Evolutionary conservation across 2,113 vertebrate species (phyloP).

Genomic region (Sorex araneus): DNA sequence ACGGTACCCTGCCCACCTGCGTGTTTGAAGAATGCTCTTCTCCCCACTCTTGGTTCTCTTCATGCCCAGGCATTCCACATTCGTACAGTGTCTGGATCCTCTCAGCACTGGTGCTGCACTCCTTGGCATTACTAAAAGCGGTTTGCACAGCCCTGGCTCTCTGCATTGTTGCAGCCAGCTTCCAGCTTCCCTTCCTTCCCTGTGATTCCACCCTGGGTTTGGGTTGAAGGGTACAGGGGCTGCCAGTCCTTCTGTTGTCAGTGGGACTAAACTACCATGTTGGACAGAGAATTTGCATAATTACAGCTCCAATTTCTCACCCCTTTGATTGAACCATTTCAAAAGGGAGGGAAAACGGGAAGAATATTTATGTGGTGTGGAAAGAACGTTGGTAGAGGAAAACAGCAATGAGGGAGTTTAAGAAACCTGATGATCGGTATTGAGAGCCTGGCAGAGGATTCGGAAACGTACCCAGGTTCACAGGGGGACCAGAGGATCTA

Average conservation of each 20-base stretch:
- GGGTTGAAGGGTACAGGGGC: too few relatives aligned
- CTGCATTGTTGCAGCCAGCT: fast-evolving
- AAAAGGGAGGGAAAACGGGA: background rate
- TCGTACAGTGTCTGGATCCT: background rate
- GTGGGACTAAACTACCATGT: background rate
- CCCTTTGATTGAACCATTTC: constrained; percentile 10
- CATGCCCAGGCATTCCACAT: fast-evolving
- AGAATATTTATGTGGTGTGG: background rate
- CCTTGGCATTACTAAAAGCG: background rate
- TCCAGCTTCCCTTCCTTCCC: background rate
- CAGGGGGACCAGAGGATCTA: background rate
- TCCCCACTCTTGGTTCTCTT: background rate
- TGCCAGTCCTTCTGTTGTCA: background rate
- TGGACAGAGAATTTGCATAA: constrained; percentile 9
- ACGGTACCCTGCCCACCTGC: background rate
- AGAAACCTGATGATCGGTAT: background rate
- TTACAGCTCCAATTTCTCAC: background rate
- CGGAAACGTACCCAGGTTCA: background rate
- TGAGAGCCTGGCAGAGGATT: background rate
- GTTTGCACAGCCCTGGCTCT: background rate
- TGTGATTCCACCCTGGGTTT: background rate
- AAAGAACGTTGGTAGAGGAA: background rate
- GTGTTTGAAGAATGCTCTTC: background rate
- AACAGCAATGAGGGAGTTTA: background rate
- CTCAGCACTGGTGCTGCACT: background rate